Conservation (phyloP, 2,888 invertebrate species). For the Eretmocerus hayati region DNA sequence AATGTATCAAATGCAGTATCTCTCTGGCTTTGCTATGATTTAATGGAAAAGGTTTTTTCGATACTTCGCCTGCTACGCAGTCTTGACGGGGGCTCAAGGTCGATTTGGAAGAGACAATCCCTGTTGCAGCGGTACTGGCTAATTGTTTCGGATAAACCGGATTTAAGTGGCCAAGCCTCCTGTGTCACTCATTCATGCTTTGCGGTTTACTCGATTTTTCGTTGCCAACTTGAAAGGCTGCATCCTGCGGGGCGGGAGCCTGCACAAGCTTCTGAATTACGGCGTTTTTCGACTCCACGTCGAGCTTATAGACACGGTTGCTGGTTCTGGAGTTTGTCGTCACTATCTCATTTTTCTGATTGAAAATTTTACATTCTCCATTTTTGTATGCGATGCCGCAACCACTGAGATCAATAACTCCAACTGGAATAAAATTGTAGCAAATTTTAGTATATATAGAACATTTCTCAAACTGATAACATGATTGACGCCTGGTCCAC, state of each 20-base stretch:
- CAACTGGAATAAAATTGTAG: not conserved
- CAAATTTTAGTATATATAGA: constrained; percentile 1
- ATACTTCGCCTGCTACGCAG: too few relatives aligned
- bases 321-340: not conserved
- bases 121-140: too few relatives aligned
- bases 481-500: not conserved
- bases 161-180: not conserved
- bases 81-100: too few relatives aligned
- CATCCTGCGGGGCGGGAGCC: not conserved
- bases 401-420: not conserved
- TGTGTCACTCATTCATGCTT: not conserved
- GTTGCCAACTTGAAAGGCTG: not conserved
- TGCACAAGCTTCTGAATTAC: not conserved
- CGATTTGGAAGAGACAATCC: too few relatives aligned
- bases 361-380: not conserved
- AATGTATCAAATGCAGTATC: not conserved
- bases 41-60: too few relatives aligned
- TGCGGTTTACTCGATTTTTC: too few relatives aligned
- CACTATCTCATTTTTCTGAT: not conserved
- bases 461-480: not conserved
- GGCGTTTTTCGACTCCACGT: not conserved
- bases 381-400: not conserved
- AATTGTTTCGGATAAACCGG: not conserved
- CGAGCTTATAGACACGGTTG: not conserved
- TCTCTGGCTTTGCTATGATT: too few relatives aligned